phyloP scores from a whole-genome alignment of 2,888 invertebrate genomes.

The Venusia cambrica region DNA sequence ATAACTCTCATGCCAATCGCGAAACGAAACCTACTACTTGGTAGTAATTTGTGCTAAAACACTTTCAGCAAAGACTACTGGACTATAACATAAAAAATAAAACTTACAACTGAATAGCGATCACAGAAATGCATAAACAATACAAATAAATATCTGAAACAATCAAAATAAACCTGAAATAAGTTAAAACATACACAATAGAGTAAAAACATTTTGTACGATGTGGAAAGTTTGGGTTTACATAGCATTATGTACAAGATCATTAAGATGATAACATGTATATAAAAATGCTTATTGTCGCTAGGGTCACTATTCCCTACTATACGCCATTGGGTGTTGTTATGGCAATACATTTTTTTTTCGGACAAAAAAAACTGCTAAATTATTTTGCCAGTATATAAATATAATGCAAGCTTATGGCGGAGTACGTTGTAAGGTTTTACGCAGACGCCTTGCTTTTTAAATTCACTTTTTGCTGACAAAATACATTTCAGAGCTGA shows the following conservation, averaged over 20 bases:
- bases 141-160: slow-evolving; percentile 56
- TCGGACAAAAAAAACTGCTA: too few relatives aligned
- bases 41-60: slow-evolving; percentile 52
- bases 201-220: slow-evolving; percentile 46
- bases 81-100: slow-evolving; percentile 51
- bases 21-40: slow-evolving; percentile 15
- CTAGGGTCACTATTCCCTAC: slow-evolving; percentile 38
- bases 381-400: too few relatives aligned
- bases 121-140: slow-evolving; percentile 76
- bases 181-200: slow-evolving; percentile 45
- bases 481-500: too few relatives aligned
- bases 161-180: slow-evolving; percentile 47
- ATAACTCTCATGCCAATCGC: slow-evolving; percentile 19
- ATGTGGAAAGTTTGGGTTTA: slow-evolving; percentile 33
- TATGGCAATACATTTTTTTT: slow-evolving; percentile 19
- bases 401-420: too few relatives aligned
- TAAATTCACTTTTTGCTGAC: too few relatives aligned
- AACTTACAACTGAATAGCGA: slow-evolving; percentile 60
- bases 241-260: slow-evolving; percentile 47
- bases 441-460: too few relatives aligned
- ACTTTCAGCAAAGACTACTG: slow-evolving; percentile 43
- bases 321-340: too few relatives aligned
- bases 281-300: slow-evolving; percentile 72
- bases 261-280: slow-evolving; percentile 46
- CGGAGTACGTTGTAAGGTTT: too few relatives aligned